Evolutionary conservation across 1,140 invertebrate genomes (phyloP).

Genomic region (Drosophila watanabei): DNA sequence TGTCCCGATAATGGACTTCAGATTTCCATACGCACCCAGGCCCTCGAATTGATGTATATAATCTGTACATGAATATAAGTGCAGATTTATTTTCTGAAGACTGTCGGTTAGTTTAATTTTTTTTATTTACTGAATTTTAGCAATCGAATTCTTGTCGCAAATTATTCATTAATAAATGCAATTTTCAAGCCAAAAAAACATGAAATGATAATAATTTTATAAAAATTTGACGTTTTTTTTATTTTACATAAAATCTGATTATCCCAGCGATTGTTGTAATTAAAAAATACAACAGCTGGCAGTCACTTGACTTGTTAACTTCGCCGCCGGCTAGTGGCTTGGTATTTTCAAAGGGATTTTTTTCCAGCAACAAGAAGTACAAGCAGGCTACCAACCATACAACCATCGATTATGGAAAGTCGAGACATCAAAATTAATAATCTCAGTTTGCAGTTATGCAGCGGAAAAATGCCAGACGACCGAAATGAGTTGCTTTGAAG

Average conservation of each 20-base stretch:
- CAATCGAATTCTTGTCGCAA: conserved; percentile 47
- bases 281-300: conserved; percentile 23
- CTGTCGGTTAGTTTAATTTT: not conserved
- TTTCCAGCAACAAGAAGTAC: not conserved
- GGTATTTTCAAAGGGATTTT: conserved; percentile 64
- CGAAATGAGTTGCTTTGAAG: conserved; percentile 72
- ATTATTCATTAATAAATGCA: conserved; percentile 11
- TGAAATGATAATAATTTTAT: no score
- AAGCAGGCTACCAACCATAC: not conserved
- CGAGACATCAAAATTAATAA: conserved; percentile 81
- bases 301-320: conserved; percentile 70
- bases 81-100: not conserved
- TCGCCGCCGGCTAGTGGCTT: conserved; percentile 45
- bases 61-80: not conserved
- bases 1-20: conserved; percentile 74
- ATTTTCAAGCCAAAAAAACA: not conserved
- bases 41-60: not conserved
- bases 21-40: conserved; percentile 26
- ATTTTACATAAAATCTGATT: not conserved
- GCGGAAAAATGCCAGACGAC: conserved; percentile 56
- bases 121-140: conserved; percentile 21
- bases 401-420: conserved; percentile 76
- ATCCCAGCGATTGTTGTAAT: conserved; percentile 5
- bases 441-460: conserved; percentile 63
- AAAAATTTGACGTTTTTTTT: not conserved